Conservation (phyloP, 1,140 invertebrate species). For the Lepidurus couesii region DNA sequence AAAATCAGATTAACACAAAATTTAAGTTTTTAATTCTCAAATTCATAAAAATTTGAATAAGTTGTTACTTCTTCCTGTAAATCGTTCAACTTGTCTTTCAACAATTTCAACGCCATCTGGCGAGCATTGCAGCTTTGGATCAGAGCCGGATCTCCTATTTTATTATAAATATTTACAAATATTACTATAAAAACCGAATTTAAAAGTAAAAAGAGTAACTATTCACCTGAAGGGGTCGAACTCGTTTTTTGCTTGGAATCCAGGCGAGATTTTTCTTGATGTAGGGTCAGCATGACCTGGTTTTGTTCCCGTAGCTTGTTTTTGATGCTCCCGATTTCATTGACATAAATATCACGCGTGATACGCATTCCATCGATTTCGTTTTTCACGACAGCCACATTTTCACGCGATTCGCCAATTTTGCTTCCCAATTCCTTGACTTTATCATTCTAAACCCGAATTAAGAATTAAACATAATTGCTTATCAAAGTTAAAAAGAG, state of each 20-base stretch:
- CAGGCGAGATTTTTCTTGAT: slow-evolving; percentile 74
- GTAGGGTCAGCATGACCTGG: slow-evolving; percentile 63
- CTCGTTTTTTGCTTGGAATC: slow-evolving; percentile 67
- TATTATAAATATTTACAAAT: not conserved
- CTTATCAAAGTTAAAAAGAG: slow-evolving; percentile 13
- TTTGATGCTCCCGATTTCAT: slow-evolving; percentile 83
- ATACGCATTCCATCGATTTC: slow-evolving; percentile 93
- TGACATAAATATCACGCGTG: slow-evolving; percentile 80
- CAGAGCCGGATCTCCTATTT: not conserved
- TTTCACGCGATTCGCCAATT: slow-evolving; percentile 78
- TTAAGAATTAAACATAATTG: slow-evolving; percentile 26
- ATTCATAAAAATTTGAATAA: slow-evolving; percentile 34
- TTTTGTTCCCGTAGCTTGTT: slow-evolving; percentile 75
- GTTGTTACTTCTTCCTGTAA: slow-evolving; percentile 55
- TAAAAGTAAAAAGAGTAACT: not conserved
- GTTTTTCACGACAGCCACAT: slow-evolving; percentile 85
- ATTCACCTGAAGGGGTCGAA: slow-evolving; percentile 50
- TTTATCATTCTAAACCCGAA: slow-evolving; percentile 60
- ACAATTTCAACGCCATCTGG: slow-evolving; percentile 74
- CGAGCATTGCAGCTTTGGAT: slow-evolving; percentile 25
- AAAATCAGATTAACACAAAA: too few species aligned
- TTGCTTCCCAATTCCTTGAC: slow-evolving; percentile 79
- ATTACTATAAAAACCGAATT: not conserved
- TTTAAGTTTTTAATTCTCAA: too few species aligned
- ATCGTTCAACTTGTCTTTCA: slow-evolving; percentile 65